Evolutionary conservation across 2,888 invertebrate species (phyloP).

Genomic region (Dryobotodes eremita): DNA sequence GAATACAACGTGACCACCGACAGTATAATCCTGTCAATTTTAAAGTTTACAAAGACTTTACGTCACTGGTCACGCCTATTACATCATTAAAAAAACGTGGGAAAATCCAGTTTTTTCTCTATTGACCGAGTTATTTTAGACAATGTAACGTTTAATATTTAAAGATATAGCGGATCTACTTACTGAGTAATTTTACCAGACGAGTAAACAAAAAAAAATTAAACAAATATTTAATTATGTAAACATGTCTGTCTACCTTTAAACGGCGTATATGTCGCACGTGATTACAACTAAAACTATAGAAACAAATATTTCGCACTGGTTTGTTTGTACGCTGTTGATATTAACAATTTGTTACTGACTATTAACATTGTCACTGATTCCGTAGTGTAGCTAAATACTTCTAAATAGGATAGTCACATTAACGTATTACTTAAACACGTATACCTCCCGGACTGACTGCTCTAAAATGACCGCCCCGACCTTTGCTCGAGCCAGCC

Average conservation of each 20-base stretch:
- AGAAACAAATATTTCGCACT: background rate
- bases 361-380: background rate
- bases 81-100: background rate
- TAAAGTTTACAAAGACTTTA: background rate
- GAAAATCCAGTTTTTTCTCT: background rate
- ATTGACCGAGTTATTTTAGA: conserved; percentile 13
- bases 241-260: background rate
- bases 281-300: background rate
- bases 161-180: background rate
- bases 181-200: background rate
- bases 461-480: background rate
- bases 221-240: conserved; percentile 15
- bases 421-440: background rate
- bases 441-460: background rate
- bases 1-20: background rate
- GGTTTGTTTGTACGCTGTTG: background rate
- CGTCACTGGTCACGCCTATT: conserved; percentile 2
- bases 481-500: background rate
- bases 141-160: background rate
- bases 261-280: background rate
- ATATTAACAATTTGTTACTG: background rate
- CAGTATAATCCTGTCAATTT: background rate
- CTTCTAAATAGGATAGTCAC: background rate
- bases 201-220: background rate
- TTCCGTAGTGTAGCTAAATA: background rate